Evolutionary conservation across 2,888 invertebrate genomes (phyloP), one percentile per base, ranked within the genome.

Genomic region (Elegia similella): DNA sequence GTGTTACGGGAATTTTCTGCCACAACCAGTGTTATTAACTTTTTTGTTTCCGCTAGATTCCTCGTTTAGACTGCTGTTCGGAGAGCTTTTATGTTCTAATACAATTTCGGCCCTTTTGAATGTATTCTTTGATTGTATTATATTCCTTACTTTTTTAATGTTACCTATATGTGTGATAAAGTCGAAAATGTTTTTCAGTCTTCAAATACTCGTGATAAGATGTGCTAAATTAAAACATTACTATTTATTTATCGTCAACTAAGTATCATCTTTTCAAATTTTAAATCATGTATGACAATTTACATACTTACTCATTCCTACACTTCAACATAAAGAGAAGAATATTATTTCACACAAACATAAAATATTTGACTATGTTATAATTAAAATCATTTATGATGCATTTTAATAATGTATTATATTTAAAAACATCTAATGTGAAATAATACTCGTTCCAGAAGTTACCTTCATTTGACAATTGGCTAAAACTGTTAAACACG

Each of bases 381-480:
- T 8, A 38, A 1, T n/a, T 23, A 23, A 23, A 23, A 3, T 23
- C 23, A 23, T 38, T 12, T 38, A 10, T 38, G 38, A 12, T 10
- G 10, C 8, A 34, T 34, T 34, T 8, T 10, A 34, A 10, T 8
- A 38, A 10, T 12, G 10, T 38, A 12, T 38, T n/a, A n/a, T 12
- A n/a, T 38, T 12, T 38, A 0, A 12, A 38, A 12, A 38, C 38
- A 12, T 38, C n/a, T n/a, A 12, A n/a, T 38, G 42, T 53, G 42
- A 42, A 29, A 29, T 29, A 29, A 29, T 13, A 29, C 8, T 34
- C n/a, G 12, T 42, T 30, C n/a, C 12, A 54, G 54, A 54, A 54
- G 54, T 44, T 54, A 54, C 43, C 30, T 44, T 54, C 54, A 54
- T 54, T 53, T 42, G 42, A 13, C 7, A 42, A 53, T 53, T 42